Evolutionary conservation across 1,140 invertebrate genomes (phyloP).

Genomic region (Drosophila micromelanica): DNA sequence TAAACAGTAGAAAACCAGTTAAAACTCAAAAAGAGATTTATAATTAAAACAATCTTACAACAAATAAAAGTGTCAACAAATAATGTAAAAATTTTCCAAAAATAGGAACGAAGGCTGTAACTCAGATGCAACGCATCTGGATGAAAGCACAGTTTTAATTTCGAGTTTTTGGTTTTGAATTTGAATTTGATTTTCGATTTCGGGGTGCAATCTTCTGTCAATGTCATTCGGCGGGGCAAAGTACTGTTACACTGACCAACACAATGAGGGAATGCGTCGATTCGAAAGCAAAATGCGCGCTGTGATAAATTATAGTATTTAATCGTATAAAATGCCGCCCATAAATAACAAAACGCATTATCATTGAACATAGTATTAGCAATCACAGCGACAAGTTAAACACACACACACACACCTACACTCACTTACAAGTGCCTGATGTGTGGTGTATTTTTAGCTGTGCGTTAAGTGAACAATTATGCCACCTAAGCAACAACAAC

Average conservation of each 20-base stretch:
- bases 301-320: conserved; percentile 74
- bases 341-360: conserved; percentile 78
- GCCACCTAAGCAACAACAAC: conserved; percentile 56
- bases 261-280: conserved; percentile 12
- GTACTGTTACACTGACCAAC: conserved; percentile 25
- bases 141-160: conserved; percentile 9
- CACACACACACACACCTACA: conserved; percentile 34
- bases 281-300: conserved; percentile 21
- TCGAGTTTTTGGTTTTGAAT: not conserved
- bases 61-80: too few relatives aligned
- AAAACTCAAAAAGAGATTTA: too few relatives aligned
- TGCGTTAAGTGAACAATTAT: conserved; percentile 82
- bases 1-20: too few relatives aligned
- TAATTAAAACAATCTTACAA: too few relatives aligned
- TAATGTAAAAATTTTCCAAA: not conserved
- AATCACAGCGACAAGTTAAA: conserved; percentile 60
- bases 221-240: not conserved
- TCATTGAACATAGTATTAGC: conserved; percentile 75
- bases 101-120: not conserved
- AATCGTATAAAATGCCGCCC: conserved; percentile 71
- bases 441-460: conserved; percentile 69
- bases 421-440: conserved; percentile 32
- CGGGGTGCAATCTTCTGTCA: not conserved
- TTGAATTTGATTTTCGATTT: not conserved
- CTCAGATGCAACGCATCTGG: conserved; percentile 7